These are phyloP conservation scores for Andrena flavipes DNA, from an alignment of 2,888 invertebrate species.

Conservation along the genomic window DNA sequence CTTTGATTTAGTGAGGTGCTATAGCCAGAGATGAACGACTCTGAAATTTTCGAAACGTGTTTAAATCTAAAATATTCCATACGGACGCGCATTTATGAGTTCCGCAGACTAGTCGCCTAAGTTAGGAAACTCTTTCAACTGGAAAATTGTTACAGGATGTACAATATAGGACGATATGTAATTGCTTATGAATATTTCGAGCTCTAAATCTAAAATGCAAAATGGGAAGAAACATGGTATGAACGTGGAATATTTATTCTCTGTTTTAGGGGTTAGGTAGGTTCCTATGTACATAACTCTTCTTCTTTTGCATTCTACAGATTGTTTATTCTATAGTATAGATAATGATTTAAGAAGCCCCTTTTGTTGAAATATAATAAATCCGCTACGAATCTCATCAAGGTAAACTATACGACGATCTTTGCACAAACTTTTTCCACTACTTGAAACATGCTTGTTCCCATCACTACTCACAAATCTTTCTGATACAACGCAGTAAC, in stretches of 20 bases:
- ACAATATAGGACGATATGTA: neutral
- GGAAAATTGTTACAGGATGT: neutral
- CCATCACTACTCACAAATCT: conserved; percentile 3
- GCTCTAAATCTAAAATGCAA: too few relatives aligned
- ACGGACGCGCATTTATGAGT: neutral
- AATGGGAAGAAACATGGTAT: too few relatives aligned
- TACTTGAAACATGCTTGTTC: neutral
- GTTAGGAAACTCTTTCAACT: neutral
- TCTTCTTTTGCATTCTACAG: too few relatives aligned
- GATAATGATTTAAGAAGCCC: too few relatives aligned
- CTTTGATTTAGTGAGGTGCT: neutral
- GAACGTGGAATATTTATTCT: too few relatives aligned
- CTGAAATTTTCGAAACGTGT: neutral
- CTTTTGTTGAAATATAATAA: too few relatives aligned
- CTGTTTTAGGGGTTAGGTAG: too few relatives aligned
- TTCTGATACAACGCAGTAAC: neutral
- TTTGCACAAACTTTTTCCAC: neutral
- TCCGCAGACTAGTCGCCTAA: neutral
- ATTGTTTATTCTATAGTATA: too few relatives aligned
- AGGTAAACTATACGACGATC: neutral
- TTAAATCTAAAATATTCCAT: neutral
- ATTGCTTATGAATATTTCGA: neutral
- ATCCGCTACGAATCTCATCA: too few relatives aligned
- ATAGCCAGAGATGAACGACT: neutral
- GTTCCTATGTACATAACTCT: too few relatives aligned